Conservation (phyloP, 2,888 invertebrate species). For the Balanococcus diminutus region DNA sequence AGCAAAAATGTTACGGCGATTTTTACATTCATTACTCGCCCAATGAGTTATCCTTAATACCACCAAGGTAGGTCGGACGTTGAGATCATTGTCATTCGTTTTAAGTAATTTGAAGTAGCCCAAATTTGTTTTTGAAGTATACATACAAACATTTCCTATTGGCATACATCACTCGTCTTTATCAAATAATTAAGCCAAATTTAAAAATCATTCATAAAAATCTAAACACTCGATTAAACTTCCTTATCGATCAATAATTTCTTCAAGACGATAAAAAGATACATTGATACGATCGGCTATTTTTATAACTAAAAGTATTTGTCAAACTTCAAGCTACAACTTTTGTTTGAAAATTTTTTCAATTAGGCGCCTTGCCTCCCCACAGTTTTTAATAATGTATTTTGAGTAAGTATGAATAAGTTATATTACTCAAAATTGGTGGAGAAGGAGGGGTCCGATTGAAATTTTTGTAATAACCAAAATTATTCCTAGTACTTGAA, state of each 20-base stretch:
- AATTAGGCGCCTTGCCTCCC: too few species aligned
- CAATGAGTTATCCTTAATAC: background rate
- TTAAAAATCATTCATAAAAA: background rate
- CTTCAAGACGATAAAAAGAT: background rate
- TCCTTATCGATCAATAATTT: background rate
- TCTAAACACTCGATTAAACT: background rate
- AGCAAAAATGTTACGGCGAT: conserved; percentile 81
- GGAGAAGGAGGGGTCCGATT: too few species aligned
- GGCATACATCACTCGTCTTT: background rate
- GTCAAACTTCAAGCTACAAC: too few species aligned
- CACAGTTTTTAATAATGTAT: too few species aligned
- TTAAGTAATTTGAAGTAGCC: background rate
- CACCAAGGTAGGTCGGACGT: background rate
- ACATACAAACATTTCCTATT: background rate
- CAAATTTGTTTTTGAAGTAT: background rate
- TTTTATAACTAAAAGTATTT: too few species aligned
- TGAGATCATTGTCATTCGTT: background rate
- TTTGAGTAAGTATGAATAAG: too few species aligned
- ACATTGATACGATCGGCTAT: too few species aligned
- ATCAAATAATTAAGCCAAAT: background rate
- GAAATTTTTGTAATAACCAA: too few species aligned
- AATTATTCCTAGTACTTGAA: too few species aligned
- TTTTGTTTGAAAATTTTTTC: too few species aligned
- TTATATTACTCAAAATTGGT: too few species aligned
- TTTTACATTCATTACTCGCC: conserved; percentile 67